Conservation (phyloP, 2,888 invertebrate species). For the Teleiodes luculella region DNA sequence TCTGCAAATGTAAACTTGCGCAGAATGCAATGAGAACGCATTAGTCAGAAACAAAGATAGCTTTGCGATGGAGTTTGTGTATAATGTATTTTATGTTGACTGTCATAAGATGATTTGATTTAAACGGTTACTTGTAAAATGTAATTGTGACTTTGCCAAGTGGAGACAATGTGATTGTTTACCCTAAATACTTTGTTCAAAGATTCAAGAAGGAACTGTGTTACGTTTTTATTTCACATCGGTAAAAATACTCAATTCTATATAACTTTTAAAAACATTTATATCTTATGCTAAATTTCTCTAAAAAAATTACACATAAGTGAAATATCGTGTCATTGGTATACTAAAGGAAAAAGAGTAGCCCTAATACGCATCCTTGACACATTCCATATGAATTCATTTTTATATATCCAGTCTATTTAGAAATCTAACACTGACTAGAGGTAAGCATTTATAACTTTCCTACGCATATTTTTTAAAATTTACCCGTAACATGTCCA, state of each 20-base stretch:
- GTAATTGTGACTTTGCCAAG: constrained; percentile 45
- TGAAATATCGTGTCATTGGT: too few relatives aligned
- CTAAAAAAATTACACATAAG: too few relatives aligned
- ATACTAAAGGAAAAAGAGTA: too few relatives aligned
- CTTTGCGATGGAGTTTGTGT: constrained; percentile 4
- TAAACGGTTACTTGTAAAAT: neutral
- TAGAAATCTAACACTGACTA: too few relatives aligned
- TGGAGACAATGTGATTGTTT: constrained; percentile 44
- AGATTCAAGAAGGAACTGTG: constrained; percentile 30
- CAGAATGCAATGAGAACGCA: constrained; percentile 27
- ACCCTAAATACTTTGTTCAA: constrained; percentile 38
- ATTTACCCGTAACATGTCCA: neutral
- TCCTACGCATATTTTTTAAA: neutral
- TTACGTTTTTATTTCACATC: too few relatives aligned
- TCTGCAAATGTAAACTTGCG: constrained; percentile 20
- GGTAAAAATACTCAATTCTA: too few relatives aligned
- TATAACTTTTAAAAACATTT: too few relatives aligned
- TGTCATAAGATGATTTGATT: neutral
- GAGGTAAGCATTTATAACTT: too few relatives aligned
- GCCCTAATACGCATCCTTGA: too few relatives aligned
- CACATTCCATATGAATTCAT: too few relatives aligned
- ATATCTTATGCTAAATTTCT: too few relatives aligned
- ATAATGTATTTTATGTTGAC: neutral
- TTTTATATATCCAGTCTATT: too few relatives aligned
- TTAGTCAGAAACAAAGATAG: constrained; percentile 31